Base-by-base conservation (phyloP, 2,888 invertebrate species). In the Campopleginae sp. region DNA sequence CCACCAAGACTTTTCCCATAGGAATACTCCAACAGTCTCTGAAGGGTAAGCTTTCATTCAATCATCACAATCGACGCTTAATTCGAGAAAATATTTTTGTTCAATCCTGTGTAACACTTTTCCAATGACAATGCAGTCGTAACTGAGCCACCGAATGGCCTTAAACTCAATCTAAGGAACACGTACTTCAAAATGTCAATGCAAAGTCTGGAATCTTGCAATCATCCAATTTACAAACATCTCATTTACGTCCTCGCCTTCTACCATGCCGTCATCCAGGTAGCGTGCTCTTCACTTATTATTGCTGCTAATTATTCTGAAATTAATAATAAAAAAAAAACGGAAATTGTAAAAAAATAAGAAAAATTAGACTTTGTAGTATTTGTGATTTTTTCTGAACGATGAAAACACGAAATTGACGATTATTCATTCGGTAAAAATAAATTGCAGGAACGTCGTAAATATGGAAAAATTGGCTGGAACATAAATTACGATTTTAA, bases 401-500 rank as follows among this genome's bases (percentile, higher is more conserved):
- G 7, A 51, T 51, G 51, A 51, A 51, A 51, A 7, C 51, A 19
- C 19, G 38, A 10, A 2, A 23, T 58, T 6, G 38, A 27, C 23
- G 10, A 10, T 7, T 19, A 19, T 19, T n/a, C 7, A 19, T 19
- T 1, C 48, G 6, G n/a, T 51, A 54, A 10, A 10, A 38, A 23
- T 10, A 44, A 65, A 61, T 84, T 84, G 17, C 93, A 97, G 96
- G 98, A 98, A 93, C 95, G 98, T 66, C 95, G 98, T 87, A 98
- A 98, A 92, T 98, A 98, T 93, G 98, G 97, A 91, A 98, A 98
- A 94, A 97, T 98, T 80, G 98, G 98, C 0, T 98, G 98, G 98
- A 98, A 98, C 93, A 97, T 98, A 87, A 95, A 96, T 76, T 98
- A 98, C 93, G 98, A 98, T 94, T 98, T 98, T 94, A 98, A 98